phyloP scores from a whole-genome alignment of 2,888 invertebrate genomes.

The Sphaerophoria taeniata region DNA sequence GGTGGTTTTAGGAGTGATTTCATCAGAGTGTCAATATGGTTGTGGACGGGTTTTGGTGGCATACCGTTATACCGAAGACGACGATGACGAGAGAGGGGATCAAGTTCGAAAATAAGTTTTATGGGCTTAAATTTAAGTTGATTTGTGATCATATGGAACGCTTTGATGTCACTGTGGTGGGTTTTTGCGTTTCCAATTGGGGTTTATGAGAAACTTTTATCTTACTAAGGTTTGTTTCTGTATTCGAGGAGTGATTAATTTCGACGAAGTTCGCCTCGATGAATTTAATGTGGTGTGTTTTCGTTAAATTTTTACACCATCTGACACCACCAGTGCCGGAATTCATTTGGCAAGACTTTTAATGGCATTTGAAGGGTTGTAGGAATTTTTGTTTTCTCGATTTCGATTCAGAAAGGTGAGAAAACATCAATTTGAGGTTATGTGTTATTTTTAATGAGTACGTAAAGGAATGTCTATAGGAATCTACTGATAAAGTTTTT shows the following conservation, averaged over 20 bases:
- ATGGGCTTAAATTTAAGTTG: conserved; percentile 68
- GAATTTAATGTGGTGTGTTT: not conserved
- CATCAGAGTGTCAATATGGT: conserved; percentile 47
- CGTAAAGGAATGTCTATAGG: too few species aligned
- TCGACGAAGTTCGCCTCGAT: conserved; percentile 23
- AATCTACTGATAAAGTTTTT: too few species aligned
- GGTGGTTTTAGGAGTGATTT: conserved; percentile 58
- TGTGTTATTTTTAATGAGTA: not conserved
- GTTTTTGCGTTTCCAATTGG: conserved; percentile 1
- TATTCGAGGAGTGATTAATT: conserved; percentile 70
- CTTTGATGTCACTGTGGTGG: not conserved
- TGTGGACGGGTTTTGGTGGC: conserved; percentile 28
- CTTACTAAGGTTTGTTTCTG: conserved; percentile 32
- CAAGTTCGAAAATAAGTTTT: conserved; percentile 61
- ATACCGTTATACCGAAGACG: conserved; percentile 22
- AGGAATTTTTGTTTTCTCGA: not conserved
- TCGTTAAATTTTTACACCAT: not conserved
- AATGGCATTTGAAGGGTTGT: conserved; percentile 7
- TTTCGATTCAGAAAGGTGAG: not conserved
- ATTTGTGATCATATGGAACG: conserved; percentile 58
- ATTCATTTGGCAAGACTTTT: conserved; percentile 8
- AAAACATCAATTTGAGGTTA: not conserved
- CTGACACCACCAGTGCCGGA: not conserved
- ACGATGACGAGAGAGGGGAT: not conserved
- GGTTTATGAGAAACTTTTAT: conserved; percentile 10